These are phyloP conservation scores for Megalurothrips usitatus DNA, from an alignment of 2,888 invertebrate genomes.

Conservation along the genomic window DNA sequence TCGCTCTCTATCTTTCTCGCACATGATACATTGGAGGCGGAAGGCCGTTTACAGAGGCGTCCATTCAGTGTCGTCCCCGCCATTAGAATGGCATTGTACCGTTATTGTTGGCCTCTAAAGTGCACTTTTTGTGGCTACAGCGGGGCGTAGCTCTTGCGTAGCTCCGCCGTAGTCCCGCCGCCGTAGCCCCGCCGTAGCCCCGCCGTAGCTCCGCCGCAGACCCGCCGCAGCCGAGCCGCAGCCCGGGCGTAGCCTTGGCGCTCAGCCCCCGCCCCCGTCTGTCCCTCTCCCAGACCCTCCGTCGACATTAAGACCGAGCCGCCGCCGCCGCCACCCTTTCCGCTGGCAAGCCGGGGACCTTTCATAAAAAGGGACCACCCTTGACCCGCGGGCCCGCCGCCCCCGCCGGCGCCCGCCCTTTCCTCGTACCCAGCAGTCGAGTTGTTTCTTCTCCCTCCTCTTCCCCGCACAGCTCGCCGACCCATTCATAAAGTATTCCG, in stretches of 20 bases:
- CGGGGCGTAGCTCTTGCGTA: neutral
- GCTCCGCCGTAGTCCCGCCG: neutral
- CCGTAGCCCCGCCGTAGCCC: neutral
- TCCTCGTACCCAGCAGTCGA: neutral
- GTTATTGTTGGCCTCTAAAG: conserved; percentile 16
- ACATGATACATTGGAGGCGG: conserved; percentile 7
- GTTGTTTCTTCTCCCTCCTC: neutral
- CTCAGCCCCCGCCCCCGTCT: neutral
- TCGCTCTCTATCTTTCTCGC: neutral
- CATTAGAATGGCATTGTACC: conserved; percentile 21
- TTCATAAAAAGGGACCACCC: neutral
- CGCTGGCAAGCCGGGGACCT: neutral
- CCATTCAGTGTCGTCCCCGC: conserved; percentile 19
- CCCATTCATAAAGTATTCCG: neutral
- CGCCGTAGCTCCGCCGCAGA: neutral
- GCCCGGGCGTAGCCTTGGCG: neutral
- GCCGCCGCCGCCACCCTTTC: neutral
- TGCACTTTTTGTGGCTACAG: conserved; percentile 13
- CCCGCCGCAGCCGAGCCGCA: neutral
- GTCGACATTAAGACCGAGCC: conserved; percentile 7
- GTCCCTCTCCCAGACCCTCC: neutral
- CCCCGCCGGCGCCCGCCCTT: neutral
- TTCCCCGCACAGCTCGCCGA: neutral
- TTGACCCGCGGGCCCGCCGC: too few relatives aligned
- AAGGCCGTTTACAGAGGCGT: conserved; percentile 24